Conservation (phyloP, 2,888 invertebrate genomes). For the Trisateles emortualis region DNA sequence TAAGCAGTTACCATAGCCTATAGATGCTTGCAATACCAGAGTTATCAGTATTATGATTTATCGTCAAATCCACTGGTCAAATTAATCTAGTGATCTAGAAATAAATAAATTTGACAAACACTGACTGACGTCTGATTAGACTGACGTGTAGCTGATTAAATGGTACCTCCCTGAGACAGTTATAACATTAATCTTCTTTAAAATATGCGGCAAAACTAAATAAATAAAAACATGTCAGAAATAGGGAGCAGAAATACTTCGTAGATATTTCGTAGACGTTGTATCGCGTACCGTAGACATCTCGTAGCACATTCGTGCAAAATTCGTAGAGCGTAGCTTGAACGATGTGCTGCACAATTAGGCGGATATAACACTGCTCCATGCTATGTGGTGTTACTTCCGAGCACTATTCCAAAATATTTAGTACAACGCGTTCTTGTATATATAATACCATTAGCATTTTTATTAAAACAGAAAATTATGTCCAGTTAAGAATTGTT, state of each 20-base stretch:
- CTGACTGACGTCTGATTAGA: too few species aligned
- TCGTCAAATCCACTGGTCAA: too few species aligned
- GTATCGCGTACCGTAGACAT: constrained; percentile 20
- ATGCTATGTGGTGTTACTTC: not conserved
- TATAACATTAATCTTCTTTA: not conserved
- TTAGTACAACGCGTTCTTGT: too few species aligned
- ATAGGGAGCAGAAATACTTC: not conserved
- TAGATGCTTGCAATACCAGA: too few species aligned
- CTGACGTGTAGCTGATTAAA: not conserved
- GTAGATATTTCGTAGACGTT: constrained; percentile 8
- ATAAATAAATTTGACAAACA: too few species aligned
- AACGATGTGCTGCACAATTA: constrained; percentile 2
- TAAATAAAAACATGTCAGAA: not conserved
- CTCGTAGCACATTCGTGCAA: constrained; percentile 41
- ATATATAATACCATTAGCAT: too few species aligned
- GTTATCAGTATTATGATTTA: too few species aligned
- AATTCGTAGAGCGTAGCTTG: constrained; percentile 22
- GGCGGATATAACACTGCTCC: not conserved
- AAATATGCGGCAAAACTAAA: not conserved
- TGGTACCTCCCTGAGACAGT: not conserved
- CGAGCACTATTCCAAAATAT: not conserved
- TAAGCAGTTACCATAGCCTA: too few species aligned
- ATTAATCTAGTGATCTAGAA: too few species aligned
- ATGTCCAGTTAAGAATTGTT: too few species aligned
- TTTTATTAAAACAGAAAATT: too few species aligned